phyloP scores from a whole-genome alignment of 2,113 vertebrate species.

The Lasiurus cinereus region DNA sequence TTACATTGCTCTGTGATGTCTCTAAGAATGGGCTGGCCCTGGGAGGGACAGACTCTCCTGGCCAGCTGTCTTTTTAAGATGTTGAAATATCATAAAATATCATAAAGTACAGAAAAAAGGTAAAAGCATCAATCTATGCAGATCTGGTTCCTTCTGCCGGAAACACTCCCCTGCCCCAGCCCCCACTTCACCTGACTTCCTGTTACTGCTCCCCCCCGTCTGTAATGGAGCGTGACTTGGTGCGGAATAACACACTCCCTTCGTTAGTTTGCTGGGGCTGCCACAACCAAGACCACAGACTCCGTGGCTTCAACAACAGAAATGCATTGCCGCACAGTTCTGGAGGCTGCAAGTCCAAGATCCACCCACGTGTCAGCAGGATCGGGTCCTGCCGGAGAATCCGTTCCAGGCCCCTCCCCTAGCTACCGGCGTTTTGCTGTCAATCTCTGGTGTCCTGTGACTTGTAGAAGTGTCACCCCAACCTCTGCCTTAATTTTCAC shows the following conservation, averaged over 20 bases:
- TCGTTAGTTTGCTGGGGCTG: not conserved
- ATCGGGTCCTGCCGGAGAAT: no score
- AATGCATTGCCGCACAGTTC: no score
- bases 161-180: not conserved
- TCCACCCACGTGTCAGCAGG: no score
- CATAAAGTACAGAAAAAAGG: not conserved
- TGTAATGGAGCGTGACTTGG: not conserved
- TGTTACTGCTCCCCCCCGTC: not conserved
- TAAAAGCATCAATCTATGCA: not conserved
- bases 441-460: not conserved
- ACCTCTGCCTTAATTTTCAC: not conserved
- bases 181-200: not conserved
- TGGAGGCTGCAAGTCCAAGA: no score
- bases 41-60: not conserved
- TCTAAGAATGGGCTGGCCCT: not conserved
- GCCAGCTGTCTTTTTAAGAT: not conserved
- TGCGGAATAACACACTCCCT: not conserved
- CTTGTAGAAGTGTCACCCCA: not conserved
- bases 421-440: no score
- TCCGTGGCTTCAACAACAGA: no score
- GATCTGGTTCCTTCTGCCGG: not conserved
- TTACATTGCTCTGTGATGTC: not conserved
- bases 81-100: not conserved
- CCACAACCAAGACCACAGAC: not conserved
- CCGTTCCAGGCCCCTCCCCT: not conserved